Conservation (phyloP, 2,113 vertebrate species). For the Ia io region DNA sequence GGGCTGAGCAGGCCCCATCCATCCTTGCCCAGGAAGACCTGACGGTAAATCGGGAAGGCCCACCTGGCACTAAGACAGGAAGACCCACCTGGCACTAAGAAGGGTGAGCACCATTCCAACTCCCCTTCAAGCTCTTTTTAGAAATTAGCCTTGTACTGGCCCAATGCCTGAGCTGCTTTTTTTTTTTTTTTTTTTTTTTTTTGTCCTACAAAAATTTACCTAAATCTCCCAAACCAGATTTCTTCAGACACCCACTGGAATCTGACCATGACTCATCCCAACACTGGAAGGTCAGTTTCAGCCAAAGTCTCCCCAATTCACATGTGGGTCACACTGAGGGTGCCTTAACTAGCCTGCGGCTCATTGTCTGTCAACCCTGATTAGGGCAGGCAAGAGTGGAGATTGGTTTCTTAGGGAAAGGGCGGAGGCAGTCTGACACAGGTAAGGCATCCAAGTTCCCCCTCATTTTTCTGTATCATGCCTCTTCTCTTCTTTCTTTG, state of each 20-base stretch:
- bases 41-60: not conserved
- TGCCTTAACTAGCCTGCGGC: not conserved
- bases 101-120: not conserved
- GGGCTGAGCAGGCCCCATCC: not conserved
- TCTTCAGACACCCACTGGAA: not conserved
- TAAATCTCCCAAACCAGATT: not conserved
- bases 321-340: not conserved
- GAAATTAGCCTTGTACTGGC: not conserved
- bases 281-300: not conserved
- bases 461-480: no score
- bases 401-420: not conserved
- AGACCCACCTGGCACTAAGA: not conserved
- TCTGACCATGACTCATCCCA: not conserved
- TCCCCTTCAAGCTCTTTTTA: no score
- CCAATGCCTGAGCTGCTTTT: not conserved
- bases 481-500: not conserved
- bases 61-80: not conserved
- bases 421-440: not conserved
- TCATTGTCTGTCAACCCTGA: no score
- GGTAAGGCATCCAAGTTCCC: not conserved
- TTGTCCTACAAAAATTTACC: not conserved
- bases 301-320: not conserved
- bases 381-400: not conserved
- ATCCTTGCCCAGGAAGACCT: constrained; percentile 39
- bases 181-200: not conserved